Base-by-base conservation (phyloP, 64 coral and sea anemone genomes). In the Montipora efflorescens region DNA sequence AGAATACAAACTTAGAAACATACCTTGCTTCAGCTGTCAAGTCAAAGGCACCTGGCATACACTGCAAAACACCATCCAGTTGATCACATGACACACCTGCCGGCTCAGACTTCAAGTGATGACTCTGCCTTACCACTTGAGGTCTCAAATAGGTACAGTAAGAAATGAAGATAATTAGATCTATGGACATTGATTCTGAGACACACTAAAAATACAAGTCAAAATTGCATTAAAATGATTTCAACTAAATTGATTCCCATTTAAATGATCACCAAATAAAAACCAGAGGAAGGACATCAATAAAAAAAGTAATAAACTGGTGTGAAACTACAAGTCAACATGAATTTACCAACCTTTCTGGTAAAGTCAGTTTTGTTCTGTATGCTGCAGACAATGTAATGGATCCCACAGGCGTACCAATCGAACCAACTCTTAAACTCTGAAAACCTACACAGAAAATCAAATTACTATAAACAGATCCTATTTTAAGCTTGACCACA, bases 361-460 rank as follows among this genome's bases (percentile, higher is more conserved):
- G 81, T 61, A 99, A 73, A 21, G 95, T 84, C 43, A 99, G 83
- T 48, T 94, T 99, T 55, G 94, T 96, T 64, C 97, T 88, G 88
- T 96, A 96, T 12, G 97, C 92, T 58, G 95, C 97, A 18, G 97
- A 99, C 18, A 99, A 74, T 50, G 94, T 96, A 11, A 99, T 85
- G 25, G 91, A 93, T 1, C 97, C 97, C 20, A 93, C 51, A 46
- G 97, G 97, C 2, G 97, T 99, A 64, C 94, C 97, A 84, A 99
- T 95, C 25, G 94, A 96, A 5, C 97, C 97, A 58, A 99, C 92
- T 12, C 87, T 79, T 8, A 99, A 47, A 4, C 88, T 81, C 49
- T 96, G 92, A 59, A 96, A 96, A 80, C 94, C 97, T 99, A 57
- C 9, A 88, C 4, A 69, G 16, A 82, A 81, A 18, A 28, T 8